Evolutionary conservation across 2,797 vertebrate genomes (phyloP).

Genomic region (Notolepis coatsorum): DNA sequence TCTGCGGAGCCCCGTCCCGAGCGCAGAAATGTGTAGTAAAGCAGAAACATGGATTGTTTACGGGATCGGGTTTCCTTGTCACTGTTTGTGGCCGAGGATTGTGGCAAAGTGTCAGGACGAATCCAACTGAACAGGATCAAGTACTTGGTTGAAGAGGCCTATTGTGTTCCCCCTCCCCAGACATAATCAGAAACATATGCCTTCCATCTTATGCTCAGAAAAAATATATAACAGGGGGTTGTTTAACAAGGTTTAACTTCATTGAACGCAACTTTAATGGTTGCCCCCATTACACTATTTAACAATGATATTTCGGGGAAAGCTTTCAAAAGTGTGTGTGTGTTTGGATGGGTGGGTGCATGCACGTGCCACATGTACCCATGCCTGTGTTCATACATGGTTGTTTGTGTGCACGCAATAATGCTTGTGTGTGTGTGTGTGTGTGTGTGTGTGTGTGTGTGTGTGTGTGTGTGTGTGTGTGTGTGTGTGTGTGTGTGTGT

Average conservation of each 20-base stretch:
- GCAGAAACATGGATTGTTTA: conserved; percentile 78
- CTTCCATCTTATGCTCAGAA: conserved; percentile 43
- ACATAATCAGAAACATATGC: conserved; percentile 81
- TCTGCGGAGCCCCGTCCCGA: conserved; percentile 38
- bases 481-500: conserved; percentile 18
- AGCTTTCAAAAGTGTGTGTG: conserved; percentile 47
- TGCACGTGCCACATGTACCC: too few relatives aligned
- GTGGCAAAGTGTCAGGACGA: conserved; percentile 78
- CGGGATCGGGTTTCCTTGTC: conserved; percentile 74
- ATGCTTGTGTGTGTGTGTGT: conserved; percentile 8
- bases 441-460: not conserved
- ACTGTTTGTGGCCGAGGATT: conserved; percentile 74
- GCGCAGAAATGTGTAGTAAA: conserved; percentile 68
- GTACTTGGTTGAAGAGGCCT: conserved; percentile 68
- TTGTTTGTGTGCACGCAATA: too few relatives aligned
- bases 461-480: not conserved
- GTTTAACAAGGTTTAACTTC: conserved; percentile 70
- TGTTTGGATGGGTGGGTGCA: not conserved
- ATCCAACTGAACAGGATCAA: conserved; percentile 77
- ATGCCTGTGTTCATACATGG: too few relatives aligned
- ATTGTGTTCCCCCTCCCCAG: conserved; percentile 72
- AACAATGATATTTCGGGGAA: conserved; percentile 74
- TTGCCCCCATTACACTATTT: conserved; percentile 67
- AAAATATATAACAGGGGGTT: conserved; percentile 41
- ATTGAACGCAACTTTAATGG: conserved; percentile 80